Conservation (phyloP, 1,140 invertebrate species). For the Caenorhabditis elegans region WBcel235 BX284603.4:9801501-9802000, state of each 20-base stretch:
- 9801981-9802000: not conserved
- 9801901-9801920: not conserved
- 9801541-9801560: not conserved
- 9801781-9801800: not conserved
- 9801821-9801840: not conserved
- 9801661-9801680: conserved; percentile 23
- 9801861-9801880: not conserved
- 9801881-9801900: not conserved
- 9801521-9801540: too few species aligned
- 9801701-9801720: not conserved
- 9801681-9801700: not conserved
- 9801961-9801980: not conserved
- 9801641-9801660: conserved; percentile 48
- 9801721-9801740: not conserved
- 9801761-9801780: not conserved
- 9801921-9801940: too few species aligned
- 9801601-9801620: conserved; percentile 42
- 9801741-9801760: not conserved
- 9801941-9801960: not conserved
- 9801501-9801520: not conserved
- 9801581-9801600: conserved; percentile 42
- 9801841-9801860: not conserved
- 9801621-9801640: conserved; percentile 45
- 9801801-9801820: not conserved
- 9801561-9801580: conserved; percentile 43